Base-by-base conservation (phyloP, 2,113 vertebrate genomes). In the Saguinus midas region DNA sequence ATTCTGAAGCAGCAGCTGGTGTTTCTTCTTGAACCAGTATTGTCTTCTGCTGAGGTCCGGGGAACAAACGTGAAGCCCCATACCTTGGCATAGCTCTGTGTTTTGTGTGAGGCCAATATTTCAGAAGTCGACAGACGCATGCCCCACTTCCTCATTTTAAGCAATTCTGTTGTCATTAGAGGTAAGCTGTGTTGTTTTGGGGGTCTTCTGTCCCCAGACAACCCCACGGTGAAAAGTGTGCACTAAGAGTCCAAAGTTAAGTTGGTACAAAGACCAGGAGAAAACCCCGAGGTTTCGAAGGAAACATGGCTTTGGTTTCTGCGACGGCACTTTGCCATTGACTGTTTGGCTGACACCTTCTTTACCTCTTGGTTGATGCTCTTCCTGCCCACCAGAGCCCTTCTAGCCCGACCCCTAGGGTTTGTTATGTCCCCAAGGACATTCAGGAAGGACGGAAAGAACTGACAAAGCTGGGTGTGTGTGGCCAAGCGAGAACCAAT, bases 381-480 rank as follows among this genome's bases (percentile, higher is more conserved):
- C 13, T 0, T 43, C 27, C 64, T 0, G 0, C 9, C 50, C 4
- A 7, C 3, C 3, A 0, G 21, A 1, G 3, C 35, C 70, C 27
- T 61, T 23, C 45, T 2, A n/a, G 66, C 40, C 37, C 48, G 2
- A 5, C 45, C 0, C 1, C 10, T 50, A 2, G 2, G 8, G 75
- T 8, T 61, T 50, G 25, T 79, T 81, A 2, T 29, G 57, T 37
- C 7, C 70, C 73, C 52, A 1, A 6, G 40, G 61, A 35, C 23
- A 3, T 40, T 20, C 3, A 4, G 61, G 37, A 58, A 20, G 18
- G 3, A 5, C 45, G 78, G 50, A 3, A 10, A 21, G 21, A 18
- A 8, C 61, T 79, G 79, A 58, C 1, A 27, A 2, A 35, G 27
- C 6, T 25, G 64, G 35, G 14, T 11, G 40, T 55, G 48, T 8